These are phyloP conservation scores for Ivindomyrus marchei DNA, from an alignment of 2,113 vertebrate genomes.

Conservation along the genomic window DNA sequence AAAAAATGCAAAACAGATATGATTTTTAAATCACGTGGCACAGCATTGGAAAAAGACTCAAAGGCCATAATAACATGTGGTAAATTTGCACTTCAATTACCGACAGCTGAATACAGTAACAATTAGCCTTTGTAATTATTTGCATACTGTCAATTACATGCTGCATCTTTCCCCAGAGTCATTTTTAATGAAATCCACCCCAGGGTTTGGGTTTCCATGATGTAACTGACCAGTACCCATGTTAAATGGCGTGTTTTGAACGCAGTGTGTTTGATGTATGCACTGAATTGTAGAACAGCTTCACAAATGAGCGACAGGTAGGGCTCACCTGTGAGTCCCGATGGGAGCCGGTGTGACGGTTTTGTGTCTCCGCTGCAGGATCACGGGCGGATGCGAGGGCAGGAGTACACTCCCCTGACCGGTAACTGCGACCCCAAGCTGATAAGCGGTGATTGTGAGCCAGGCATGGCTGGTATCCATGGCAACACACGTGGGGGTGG, in stretches of 20 bases:
- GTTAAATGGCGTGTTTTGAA: background rate
- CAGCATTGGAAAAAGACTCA: background rate
- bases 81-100: conserved; percentile 5
- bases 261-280: background rate
- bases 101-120: background rate
- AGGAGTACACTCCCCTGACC: background rate
- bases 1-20: background rate
- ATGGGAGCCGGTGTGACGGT: background rate
- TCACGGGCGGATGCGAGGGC: background rate
- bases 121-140: background rate
- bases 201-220: conserved; percentile 1
- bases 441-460: background rate
- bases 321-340: background rate
- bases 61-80: background rate
- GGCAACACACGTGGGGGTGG: background rate
- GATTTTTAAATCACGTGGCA: background rate
- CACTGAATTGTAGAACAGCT: background rate
- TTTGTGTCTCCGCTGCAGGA: background rate
- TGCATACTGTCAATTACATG: background rate
- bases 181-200: conserved; percentile 13
- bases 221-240: background rate
- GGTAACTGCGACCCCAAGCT: background rate
- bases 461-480: background rate
- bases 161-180: background rate
- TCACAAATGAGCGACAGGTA: background rate